A percentile compares a stretch with the other conserved stretches of the same genome.
phyloP scores from a whole-genome alignment of 1,140 invertebrate genomes.

The Caerostris extrusa region DNA sequence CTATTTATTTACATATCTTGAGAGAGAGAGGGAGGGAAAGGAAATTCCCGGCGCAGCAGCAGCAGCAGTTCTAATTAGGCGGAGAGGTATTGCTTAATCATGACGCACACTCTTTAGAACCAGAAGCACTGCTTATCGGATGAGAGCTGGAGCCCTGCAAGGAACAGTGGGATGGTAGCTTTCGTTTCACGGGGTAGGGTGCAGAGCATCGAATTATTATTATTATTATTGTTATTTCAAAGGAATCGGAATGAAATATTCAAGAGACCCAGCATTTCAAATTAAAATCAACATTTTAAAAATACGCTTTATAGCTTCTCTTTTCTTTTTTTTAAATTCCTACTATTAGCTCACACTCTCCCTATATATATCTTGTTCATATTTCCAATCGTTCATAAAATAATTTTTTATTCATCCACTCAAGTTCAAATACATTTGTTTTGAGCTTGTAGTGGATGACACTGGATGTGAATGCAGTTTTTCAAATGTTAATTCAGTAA shows the following conservation, averaged over 20 bases:
- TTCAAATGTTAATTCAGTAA: no score
- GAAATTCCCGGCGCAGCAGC: conserved; percentile 64
- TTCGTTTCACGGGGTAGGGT: background rate
- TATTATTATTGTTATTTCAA: background rate
- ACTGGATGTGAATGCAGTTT: no score
- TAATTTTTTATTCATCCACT: no score
- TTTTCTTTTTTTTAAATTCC: no score
- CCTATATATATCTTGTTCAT: no score
- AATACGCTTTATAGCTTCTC: no score
- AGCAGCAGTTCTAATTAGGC: conserved; percentile 38
- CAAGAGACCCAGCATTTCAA: no score
- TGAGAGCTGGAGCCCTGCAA: conserved; percentile 17
- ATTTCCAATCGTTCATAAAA: no score
- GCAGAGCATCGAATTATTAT: background rate
- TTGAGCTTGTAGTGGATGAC: no score
- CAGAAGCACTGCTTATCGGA: conserved; percentile 63
- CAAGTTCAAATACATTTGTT: no score
- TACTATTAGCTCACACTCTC: no score
- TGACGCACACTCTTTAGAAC: conserved; percentile 55
- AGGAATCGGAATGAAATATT: background rate
- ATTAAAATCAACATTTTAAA: no score
- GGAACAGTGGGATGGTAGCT: conserved; percentile 19
- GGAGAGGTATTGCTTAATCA: conserved; percentile 52
- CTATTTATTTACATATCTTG: conserved; percentile 76
- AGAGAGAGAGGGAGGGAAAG: conserved; percentile 15